Evolutionary conservation across 2,113 vertebrate genomes (phyloP), one percentile per base, ranked within the genome.

Genomic region (Xenopus borealis): DNA sequence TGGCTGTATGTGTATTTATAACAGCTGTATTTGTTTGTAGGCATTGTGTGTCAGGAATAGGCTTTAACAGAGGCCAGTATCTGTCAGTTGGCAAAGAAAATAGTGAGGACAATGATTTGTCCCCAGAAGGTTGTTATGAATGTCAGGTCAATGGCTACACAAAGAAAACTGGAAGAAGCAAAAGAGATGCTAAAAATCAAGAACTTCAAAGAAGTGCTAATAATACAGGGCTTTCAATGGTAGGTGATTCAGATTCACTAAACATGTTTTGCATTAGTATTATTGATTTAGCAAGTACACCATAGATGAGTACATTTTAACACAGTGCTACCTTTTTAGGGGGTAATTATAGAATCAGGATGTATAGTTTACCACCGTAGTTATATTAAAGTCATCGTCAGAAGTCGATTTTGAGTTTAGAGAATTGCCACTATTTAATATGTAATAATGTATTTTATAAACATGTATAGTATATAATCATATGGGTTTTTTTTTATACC

Each of bases 1-100:
- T 40, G 2, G 5, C 8, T 40, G 3, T 6, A 40, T 40, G 5
- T 40, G 33, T 40, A 7, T 40, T 40, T 40, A 40, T 40, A 52
- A 80, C 58, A 50, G 4, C 11, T 16, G 2, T 55, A 8, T 55
- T 55, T 73, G 53, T 81, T 50, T 79, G 76, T 74, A 95, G 94
- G 12, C 92, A 95, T 79, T 95, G 93, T 79, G 86, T 94, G 72
- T 94, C 93, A 11, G 86, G 90, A 53, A 82, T 92, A 84, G 88
- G 91, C 66, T 93, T 94, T 81, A 90, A 88, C 79, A 91, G 87
- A 86, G 88, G 82, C 62, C 91, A 84, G 73, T 90, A 88, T 78
- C 79, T 88, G 33, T 71, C 84, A 0, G 40, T 82, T 53, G 88
- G 87, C 59, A 47, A 82, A 69, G 87, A 88, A 66, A 81, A 88